Base-by-base conservation (phyloP, 1,140 invertebrate species). In the Sminthurides bifidus region DNA sequence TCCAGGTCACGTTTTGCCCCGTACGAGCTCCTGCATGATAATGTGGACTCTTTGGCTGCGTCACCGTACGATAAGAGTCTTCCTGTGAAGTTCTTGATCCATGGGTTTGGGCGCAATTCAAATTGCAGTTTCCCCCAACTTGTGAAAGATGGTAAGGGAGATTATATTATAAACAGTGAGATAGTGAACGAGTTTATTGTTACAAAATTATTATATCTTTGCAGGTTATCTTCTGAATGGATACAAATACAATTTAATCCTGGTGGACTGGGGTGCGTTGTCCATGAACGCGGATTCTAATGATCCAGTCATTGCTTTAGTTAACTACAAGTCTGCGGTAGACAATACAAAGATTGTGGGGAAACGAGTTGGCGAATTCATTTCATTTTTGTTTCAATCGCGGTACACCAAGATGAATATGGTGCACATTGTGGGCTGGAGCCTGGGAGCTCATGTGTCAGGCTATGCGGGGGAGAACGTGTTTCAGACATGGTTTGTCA, bases 351-450 rank as follows among this genome's bases (percentile, higher is more conserved):
- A 27, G 19, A 49, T 49, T 29, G 46, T 49, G 3, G 46, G 46
- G 4, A 3, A 26, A 14, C 10, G 26, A 12, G 46, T 49, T 5
- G 46, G 46, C 3, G 29, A 29, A 6, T 10, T 49, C 15, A 21
- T 49, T 3, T 4, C 17, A 4, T 49, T 31, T 49, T 33, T 49
- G 10, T 6, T n/a, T 17, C 29, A 33, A 8, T 4, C 5, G 3
- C 46, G 21, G 29, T 5, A n/a, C 6, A 49, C 46, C 15, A 49
- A n/a, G 3, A 15, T 49, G 29, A 21, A 35, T 3, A 49, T 33
- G 35, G 46, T 49, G 3, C 46, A 49, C 35, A 33, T 49, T 14
- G 30, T 49, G 3, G 46, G 46, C 10, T 49, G 31, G 15, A 49
- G 46, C 35, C 21, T 49, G 29, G 46, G 46, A 8, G 46, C 46